These are phyloP conservation scores for Drosophila fungiperda DNA, from an alignment of 2,888 invertebrate genomes.

Conservation along the genomic window DNA sequence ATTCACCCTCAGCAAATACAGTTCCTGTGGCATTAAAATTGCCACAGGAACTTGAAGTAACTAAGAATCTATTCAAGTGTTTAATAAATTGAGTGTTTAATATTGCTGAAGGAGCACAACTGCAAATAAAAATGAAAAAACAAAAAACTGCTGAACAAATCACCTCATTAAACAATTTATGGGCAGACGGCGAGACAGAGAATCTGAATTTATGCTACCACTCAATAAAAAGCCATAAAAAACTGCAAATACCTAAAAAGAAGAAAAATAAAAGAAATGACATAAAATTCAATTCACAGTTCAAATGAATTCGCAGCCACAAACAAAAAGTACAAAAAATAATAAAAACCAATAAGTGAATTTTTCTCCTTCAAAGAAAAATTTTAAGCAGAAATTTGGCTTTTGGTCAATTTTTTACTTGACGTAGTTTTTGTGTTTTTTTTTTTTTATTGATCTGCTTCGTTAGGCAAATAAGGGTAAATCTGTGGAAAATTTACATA, in stretches of 20 bases:
- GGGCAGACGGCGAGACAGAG: constrained; percentile 63
- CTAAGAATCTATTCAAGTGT: background rate
- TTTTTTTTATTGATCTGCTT: background rate
- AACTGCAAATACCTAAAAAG: background rate
- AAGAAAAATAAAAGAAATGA: background rate
- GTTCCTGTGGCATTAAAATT: constrained; percentile 9
- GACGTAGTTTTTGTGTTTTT: constrained; percentile 1
- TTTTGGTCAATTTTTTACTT: background rate
- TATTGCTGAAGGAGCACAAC: background rate
- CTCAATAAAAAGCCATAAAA: constrained; percentile 29
- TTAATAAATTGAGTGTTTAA: background rate
- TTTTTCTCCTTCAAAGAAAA: constrained; percentile 27
- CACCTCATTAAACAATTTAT: constrained; percentile 43
- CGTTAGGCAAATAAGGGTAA: constrained; percentile 28
- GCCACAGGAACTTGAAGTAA: background rate
- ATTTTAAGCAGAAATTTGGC: constrained; percentile 5
- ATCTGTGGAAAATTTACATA: constrained; percentile 51
- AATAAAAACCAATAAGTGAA: constrained; percentile 44
- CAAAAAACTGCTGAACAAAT: background rate
- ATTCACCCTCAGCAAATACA: constrained; percentile 27
- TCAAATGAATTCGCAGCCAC: constrained; percentile 14
- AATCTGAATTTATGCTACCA: constrained; percentile 54
- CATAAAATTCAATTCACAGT: constrained; percentile 38
- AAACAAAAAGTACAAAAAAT: background rate
- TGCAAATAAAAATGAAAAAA: background rate